Base-by-base conservation (phyloP, 2,797 vertebrate genomes). In the Myotis daubentonii region DNA sequence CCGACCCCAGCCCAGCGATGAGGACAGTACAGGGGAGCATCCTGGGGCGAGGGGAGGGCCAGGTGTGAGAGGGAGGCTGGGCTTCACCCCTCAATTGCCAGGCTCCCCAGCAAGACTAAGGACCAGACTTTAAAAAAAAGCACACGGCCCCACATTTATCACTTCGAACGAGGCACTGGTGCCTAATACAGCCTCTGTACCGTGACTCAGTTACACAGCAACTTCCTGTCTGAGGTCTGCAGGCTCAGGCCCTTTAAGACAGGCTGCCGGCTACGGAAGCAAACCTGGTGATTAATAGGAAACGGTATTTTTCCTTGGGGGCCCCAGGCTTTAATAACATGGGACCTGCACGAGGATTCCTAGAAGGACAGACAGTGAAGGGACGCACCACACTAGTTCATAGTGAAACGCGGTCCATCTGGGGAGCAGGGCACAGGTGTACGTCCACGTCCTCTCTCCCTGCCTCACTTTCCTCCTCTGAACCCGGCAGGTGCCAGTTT, bases 381-480 rank as follows among this genome's bases (percentile, higher is more conserved):
- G 41, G 19, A 3, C 8, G 33, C 8, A 4, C 36, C 5, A 3
- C 38, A 7, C 1, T 0, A 12, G 3, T 49, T 41, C 17, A 7
- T 17, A 28, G 36, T 0, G 0, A 60, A 30, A 16, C 0, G 25
- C 0, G 0, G 44, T n/a, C 41, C 10, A 2, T 11, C 28, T 47
- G 20, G n/a, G 36, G 7, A 8, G 76, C 6, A 33, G 78, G 33
- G 16, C 23, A 0, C 36, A 23, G n/a, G 20, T 0, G 15, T 8
- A 5, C 3, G 0, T 38, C 19, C 1, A 2, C 0, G 5, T 12
- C 8, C 16, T 36, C 8, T 22, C 11, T 7, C 6, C 4, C 3
- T 6, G 3, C 8, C 4, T 15, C 62, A 1, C 41, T 57, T 9
- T 36, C 4, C 22, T 25, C 16, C 62, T 75, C 0, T 5, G 53